Evolutionary conservation across 1,140 invertebrate species (phyloP).

Genomic region (Trissolcus basalis): DNA sequence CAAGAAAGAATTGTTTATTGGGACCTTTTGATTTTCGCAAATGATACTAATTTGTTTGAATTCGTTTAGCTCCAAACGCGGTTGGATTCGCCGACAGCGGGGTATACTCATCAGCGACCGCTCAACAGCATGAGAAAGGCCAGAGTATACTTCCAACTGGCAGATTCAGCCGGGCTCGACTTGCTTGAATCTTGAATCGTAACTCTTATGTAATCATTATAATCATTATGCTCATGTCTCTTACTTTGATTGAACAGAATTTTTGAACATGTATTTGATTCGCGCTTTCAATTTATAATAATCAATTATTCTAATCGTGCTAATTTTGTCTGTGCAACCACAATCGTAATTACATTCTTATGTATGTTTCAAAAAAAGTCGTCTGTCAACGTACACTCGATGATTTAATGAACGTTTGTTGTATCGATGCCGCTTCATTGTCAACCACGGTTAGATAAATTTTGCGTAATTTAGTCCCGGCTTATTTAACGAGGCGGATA

Average conservation of each 20-base stretch:
- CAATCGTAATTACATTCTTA: too few relatives aligned
- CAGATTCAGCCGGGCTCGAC: constrained; percentile 71
- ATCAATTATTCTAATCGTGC: too few relatives aligned
- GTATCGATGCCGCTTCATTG: not conserved
- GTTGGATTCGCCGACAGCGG: constrained; percentile 72
- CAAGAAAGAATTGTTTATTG: not conserved
- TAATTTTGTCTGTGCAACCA: too few relatives aligned
- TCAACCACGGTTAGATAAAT: not conserved
- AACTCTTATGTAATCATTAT: constrained; percentile 42
- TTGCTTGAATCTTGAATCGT: constrained; percentile 20
- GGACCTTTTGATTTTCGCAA: not conserved
- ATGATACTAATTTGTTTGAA: constrained; percentile 60
- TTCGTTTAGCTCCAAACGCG: constrained; percentile 70
- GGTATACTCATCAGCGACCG: constrained; percentile 76
- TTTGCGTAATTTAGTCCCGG: not conserved
- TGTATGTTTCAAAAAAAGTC: too few relatives aligned
- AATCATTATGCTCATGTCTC: constrained; percentile 46
- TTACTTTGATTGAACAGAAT: not conserved
- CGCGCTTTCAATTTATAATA: too few relatives aligned
- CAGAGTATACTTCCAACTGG: constrained; percentile 76
- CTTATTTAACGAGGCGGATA: not conserved
- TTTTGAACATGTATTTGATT: constrained; percentile 12
- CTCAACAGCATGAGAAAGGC: constrained; percentile 77
- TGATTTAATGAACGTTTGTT: not conserved
- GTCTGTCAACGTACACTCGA: too few relatives aligned